Evolutionary conservation across 2,888 invertebrate genomes (phyloP).

Genomic region (Biston stratarius): DNA sequence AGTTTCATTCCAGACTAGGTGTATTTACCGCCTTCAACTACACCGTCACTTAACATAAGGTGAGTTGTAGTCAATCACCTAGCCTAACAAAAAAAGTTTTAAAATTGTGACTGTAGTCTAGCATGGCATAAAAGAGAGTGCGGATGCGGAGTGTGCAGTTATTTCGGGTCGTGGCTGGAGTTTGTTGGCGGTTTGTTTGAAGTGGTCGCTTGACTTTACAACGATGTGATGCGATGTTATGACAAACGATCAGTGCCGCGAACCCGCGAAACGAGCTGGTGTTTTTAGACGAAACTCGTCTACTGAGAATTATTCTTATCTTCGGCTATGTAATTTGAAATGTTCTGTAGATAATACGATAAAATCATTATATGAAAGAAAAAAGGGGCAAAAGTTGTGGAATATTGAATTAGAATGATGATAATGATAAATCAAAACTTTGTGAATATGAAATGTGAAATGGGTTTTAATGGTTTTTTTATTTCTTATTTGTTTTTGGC

Average conservation of each 20-base stretch:
- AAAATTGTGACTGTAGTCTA: neutral
- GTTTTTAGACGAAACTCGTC: slow-evolving; percentile 39
- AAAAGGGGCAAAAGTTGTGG: neutral
- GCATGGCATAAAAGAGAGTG: slow-evolving; percentile 10
- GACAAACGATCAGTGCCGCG: slow-evolving; percentile 56
- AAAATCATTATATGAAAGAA: neutral
- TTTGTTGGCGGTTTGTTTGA: slow-evolving; percentile 64
- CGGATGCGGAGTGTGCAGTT: slow-evolving; percentile 38
- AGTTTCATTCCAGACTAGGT: too few relatives aligned
- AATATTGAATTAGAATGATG: too few relatives aligned
- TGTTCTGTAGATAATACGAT: neutral
- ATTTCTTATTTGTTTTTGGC: too few relatives aligned
- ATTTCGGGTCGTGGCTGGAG: slow-evolving; percentile 55
- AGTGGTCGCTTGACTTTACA: slow-evolving; percentile 57
- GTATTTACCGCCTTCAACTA: too few relatives aligned
- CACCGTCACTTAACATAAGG: too few relatives aligned
- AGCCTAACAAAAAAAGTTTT: too few relatives aligned
- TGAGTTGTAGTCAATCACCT: too few relatives aligned
- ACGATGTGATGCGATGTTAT: slow-evolving; percentile 63
- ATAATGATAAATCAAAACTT: too few relatives aligned
- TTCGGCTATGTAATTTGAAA: slow-evolving; percentile 12
- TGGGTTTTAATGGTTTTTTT: too few relatives aligned
- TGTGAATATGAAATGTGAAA: too few relatives aligned
- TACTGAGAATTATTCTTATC: slow-evolving; percentile 37
- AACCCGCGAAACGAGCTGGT: slow-evolving; percentile 48